Percentiles rank a stretch among this genome's conserved stretches.
Evolutionary conservation across 2,113 vertebrate species (phyloP).

Genomic region (Calidris pygmaea): DNA sequence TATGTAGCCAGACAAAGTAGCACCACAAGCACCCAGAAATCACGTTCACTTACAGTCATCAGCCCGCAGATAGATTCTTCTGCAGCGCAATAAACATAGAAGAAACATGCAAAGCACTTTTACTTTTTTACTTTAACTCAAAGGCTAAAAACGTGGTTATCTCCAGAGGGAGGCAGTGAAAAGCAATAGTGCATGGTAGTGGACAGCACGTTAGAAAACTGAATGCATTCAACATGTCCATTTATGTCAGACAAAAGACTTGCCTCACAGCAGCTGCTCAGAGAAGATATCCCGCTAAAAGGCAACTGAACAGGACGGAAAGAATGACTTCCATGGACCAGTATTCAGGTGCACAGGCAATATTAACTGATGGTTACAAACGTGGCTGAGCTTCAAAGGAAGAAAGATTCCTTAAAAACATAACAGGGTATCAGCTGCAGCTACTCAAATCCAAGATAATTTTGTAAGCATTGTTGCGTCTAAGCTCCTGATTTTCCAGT

Average conservation of each 20-base stretch:
- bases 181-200: neutral
- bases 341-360: neutral
- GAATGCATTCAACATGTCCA: neutral
- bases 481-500: neutral
- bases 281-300: neutral
- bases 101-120: neutral
- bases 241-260: neutral
- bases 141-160: neutral
- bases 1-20: accelerated
- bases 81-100: neutral
- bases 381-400: neutral
- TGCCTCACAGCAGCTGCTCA: neutral
- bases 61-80: neutral
- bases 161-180: neutral
- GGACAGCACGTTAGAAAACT: neutral
- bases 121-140: too few species aligned
- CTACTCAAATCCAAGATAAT: neutral
- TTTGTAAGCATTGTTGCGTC: neutral
- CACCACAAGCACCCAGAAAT: neutral
- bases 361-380: neutral
- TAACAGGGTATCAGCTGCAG: neutral
- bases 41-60: neutral
- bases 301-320: neutral
- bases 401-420: neutral
- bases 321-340: neutral